Evolutionary conservation across 2,888 invertebrate species (phyloP), one percentile per base, ranked within the genome.

Genomic region (Embidobia sp.): DNA sequence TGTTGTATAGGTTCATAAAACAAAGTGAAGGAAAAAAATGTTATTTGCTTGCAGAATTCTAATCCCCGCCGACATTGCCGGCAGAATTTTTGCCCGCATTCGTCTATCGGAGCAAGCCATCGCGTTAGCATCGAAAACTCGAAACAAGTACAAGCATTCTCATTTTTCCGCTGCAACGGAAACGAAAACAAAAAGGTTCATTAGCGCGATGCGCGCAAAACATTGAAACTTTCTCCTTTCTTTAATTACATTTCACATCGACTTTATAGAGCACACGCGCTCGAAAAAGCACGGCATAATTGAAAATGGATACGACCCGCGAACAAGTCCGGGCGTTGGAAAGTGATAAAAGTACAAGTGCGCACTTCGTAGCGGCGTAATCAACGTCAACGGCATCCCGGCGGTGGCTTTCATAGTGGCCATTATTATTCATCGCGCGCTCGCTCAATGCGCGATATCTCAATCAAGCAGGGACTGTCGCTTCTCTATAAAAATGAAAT

Each of bases 361-460:
- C n/a, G 19, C 51, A 49, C 49, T 67, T 61, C 44, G 61, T 49
- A 61, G 40, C 53, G 7, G 55, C 49, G 51, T 75, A 75, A 75
- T 69, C 67, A 69, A 75, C 75, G 69, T 75, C 75, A 69, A 75
- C 61, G 40, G 57, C 31, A 13, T 49, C 61, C 69, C 75, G 63
- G 69, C 61, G 40, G 57, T 40, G 18, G 59, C 61, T 61, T 67
- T 74, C 66, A 66, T 59, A 51, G 49, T 53, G 40, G 67, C 55
- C 66, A 69, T 75, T 75, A 75, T 75, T 75, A 69, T 75, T 75
- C 69, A 69, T 63, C 67, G 55, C 33, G 63, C 48, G 72, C 66
- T 44, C 64, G 40, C 55, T 46, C 55, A 26, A 67, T 67, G 67
- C 61, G 49, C 59, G 67, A 78, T 75, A 75, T 75, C 75, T 75